Base-by-base conservation (phyloP, 2,113 vertebrate genomes). In the Dipodomys spectabilis region DNA sequence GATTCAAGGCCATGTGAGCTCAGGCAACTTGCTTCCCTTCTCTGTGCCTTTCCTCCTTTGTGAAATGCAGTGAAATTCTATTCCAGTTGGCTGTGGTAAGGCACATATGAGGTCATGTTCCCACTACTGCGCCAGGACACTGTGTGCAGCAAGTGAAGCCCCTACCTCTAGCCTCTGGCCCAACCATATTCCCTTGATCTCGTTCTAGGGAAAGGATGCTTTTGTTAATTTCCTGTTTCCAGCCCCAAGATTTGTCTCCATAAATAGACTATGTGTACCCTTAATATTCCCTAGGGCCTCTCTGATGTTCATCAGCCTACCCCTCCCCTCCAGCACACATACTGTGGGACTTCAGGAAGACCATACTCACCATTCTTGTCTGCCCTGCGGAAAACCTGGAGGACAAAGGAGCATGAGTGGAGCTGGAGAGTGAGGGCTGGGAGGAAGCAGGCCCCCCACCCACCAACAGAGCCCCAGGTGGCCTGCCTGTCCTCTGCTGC, bases 351-450 rank as follows among this genome's bases (percentile, higher is more conserved):
- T 67, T 60, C 83, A 68, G 57, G 45, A 30, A 90, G 83, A 57
- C 25, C 75, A 83, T 71, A 98, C 98, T 98, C 96, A 98, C 98
- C 98, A 0, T 98, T 98, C 97, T 98, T 98, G 96, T 98, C 98
- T 0, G 98, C 98, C 97, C 98, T 97, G 6, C 98, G 98, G 96
- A 98, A 98, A 97, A 98, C 98, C 98, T 98, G 97, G 88, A 98
- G 97, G 90, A 95, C 82, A 97, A 98, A 97, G 44, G 84, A 44
- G 60, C 84, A 86, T 7, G 60, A 80, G 82, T n/a, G 60, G 57
- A 28, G n/a, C n/a, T 73, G 78, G 44, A 77, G 75, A 77, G 68
- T n/a, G 74, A 20, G 32, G 35, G 22, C 65, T 8, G 13, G 72
- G 78, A 91, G 16, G 49, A 2, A 27, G 35, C 44, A 67, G 28